A percentile compares a stretch with the other conserved stretches of the same genome.
Evolutionary conservation across 2,888 invertebrate genomes (phyloP).

Genomic region (Lutraria lutraria): DNA sequence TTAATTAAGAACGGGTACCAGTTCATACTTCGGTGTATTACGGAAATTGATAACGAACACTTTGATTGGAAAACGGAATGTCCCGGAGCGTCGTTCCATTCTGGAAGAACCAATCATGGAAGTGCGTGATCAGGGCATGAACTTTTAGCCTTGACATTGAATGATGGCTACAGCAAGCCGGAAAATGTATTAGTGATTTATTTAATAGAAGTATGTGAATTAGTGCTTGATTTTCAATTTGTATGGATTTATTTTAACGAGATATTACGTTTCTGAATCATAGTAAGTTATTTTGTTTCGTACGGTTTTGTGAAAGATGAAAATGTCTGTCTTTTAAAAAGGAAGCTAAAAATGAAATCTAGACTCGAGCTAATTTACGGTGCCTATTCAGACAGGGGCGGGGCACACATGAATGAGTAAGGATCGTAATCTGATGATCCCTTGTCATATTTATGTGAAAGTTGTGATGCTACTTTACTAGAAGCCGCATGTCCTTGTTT

Average conservation of each 20-base stretch:
- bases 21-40: background rate
- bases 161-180: background rate
- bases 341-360: background rate
- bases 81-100: background rate
- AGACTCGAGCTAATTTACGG: background rate
- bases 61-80: background rate
- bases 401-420: background rate
- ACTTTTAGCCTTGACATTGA: slow-evolving; percentile 16
- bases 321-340: background rate
- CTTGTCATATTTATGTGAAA: background rate
- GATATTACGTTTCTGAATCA: background rate
- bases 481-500: background rate
- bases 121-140: background rate
- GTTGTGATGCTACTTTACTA: background rate
- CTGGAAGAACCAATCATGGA: background rate
- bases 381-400: background rate
- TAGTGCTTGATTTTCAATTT: background rate
- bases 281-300: background rate
- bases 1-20: no score
- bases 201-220: background rate
- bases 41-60: background rate
- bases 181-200: background rate
- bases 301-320: background rate
- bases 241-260: background rate
- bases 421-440: background rate